Evolutionary conservation across 2,888 invertebrate genomes (phyloP).

Genomic region (Cataglyphis albicans): DNA sequence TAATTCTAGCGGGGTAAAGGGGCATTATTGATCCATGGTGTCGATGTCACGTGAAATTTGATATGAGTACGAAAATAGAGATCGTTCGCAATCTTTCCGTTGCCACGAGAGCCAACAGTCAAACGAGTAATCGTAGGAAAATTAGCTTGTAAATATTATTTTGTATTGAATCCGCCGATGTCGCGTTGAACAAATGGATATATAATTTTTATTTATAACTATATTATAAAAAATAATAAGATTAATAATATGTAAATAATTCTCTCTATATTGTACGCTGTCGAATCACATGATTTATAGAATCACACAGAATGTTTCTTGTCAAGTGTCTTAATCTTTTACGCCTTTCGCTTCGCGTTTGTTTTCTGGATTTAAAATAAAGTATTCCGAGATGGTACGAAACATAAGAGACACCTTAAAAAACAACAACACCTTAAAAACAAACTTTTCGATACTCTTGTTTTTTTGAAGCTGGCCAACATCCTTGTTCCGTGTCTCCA

Average conservation of each 20-base stretch:
- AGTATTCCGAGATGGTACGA: not conserved
- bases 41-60: conserved; percentile 30
- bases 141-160: not conserved
- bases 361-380: conserved; percentile 4
- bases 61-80: conserved; percentile 12
- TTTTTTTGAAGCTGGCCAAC: not conserved
- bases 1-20: not conserved
- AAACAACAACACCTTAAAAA: not conserved
- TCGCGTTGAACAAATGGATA: too few relatives aligned
- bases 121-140: not conserved
- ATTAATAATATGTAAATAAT: not conserved
- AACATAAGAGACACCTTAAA: too few relatives aligned
- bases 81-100: conserved; percentile 5
- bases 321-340: not conserved
- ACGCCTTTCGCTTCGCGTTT: too few relatives aligned
- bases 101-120: not conserved
- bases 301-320: not conserved
- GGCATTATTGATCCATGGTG: conserved; percentile 20
- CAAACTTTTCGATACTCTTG: not conserved
- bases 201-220: not conserved
- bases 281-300: not conserved
- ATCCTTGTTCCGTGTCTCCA: conserved; percentile 54
- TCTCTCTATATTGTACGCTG: not conserved
- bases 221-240: not conserved
- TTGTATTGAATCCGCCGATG: not conserved